Percentiles rank a stretch among this genome's conserved stretches.
These are phyloP conservation scores for Urocolius indicus DNA, from an alignment of 2,113 vertebrate genomes.

Conservation along the genomic window DNA sequence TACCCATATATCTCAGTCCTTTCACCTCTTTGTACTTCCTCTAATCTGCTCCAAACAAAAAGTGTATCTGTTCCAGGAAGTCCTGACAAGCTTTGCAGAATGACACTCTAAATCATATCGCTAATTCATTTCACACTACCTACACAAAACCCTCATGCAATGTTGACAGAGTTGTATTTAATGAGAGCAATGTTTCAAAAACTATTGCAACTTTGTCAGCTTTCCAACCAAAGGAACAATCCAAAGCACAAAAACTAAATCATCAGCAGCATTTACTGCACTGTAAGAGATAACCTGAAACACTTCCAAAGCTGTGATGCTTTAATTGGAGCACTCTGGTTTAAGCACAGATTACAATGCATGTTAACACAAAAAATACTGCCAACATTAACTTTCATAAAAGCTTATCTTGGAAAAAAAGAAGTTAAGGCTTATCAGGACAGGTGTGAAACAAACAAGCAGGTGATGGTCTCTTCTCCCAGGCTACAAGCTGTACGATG, in stretches of 20 bases:
- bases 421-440: background rate
- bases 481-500: no score
- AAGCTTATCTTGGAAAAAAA: background rate
- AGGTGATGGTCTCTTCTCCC: no score
- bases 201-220: background rate
- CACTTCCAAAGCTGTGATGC: background rate
- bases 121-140: background rate
- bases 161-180: background rate
- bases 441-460: background rate
- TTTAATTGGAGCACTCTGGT: background rate
- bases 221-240: background rate
- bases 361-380: background rate
- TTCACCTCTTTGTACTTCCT: slow-evolving; percentile 27
- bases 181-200: background rate
- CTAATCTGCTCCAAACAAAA: slow-evolving; percentile 38
- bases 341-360: background rate
- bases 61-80: slow-evolving; percentile 37
- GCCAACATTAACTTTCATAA: background rate
- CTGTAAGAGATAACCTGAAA: background rate
- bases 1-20: background rate
- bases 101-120: slow-evolving; percentile 6
- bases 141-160: background rate
- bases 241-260: background rate
- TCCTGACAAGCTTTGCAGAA: slow-evolving; percentile 36
- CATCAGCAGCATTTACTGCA: background rate